Conservation (phyloP, 2,888 invertebrate species). For the Steromphala cineraria region DNA sequence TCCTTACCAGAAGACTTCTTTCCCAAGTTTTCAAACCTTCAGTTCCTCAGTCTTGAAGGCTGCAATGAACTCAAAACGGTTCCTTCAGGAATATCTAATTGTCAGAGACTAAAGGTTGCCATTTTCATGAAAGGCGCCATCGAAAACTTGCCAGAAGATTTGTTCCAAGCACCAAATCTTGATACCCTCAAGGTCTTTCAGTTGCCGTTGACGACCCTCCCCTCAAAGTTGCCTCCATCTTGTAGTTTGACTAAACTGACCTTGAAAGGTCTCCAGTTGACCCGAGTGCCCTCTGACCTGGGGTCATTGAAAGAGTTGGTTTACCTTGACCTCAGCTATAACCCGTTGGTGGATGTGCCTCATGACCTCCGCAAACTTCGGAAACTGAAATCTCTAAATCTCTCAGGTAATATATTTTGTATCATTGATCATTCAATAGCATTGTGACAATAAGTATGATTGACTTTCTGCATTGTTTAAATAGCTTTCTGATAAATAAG, state of each 20-base stretch:
- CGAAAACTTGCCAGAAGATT: constrained; percentile 49
- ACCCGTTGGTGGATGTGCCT: constrained; percentile 63
- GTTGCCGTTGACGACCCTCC: constrained; percentile 49
- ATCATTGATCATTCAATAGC: too few relatives aligned
- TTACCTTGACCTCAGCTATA: constrained; percentile 59
- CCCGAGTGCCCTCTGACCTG: constrained; percentile 54
- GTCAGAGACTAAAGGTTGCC: constrained; percentile 45
- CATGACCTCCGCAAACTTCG: constrained; percentile 53
- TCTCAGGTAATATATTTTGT: neutral
- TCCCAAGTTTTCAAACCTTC: constrained; percentile 51
- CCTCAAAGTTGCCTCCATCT: constrained; percentile 44
- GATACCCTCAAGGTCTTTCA: constrained; percentile 36
- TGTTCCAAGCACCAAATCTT: constrained; percentile 42
- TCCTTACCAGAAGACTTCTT: constrained; percentile 54
- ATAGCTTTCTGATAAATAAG: too few relatives aligned
- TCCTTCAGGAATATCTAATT: constrained; percentile 49
- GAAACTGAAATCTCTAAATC: constrained; percentile 50
- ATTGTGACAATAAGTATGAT: too few relatives aligned
- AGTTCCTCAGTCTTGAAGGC: constrained; percentile 25
- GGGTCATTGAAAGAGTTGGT: constrained; percentile 50
- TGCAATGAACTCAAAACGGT: constrained; percentile 33
- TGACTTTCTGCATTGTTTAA: too few relatives aligned
- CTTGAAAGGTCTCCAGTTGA: constrained; percentile 56
- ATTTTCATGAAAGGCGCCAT: constrained; percentile 47
- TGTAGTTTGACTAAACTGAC: constrained; percentile 50